Evolutionary conservation across 2,113 vertebrate genomes (phyloP), one percentile per base, ranked within the genome.

Genomic region (Ciconia maguari): DNA sequence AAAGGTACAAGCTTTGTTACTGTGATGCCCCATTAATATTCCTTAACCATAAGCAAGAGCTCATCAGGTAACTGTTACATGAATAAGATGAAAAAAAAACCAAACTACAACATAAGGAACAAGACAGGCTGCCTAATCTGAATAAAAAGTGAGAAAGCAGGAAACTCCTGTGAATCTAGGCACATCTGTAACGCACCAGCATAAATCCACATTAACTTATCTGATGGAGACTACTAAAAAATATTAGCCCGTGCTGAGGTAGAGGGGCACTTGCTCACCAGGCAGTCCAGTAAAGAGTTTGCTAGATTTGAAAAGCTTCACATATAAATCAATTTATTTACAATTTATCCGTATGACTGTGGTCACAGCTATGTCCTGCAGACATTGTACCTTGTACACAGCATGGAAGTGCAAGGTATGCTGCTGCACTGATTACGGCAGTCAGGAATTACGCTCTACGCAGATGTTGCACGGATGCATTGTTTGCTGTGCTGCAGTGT

Each of bases 401-500:
- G 42, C 38, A 21, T 0, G 3, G 6, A 16, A 52, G 34, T 2
- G 6, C 17, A 57, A 0, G 0, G 10, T 3, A 14, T 2, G 14
- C 22, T 42, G 49, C 83, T 42, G 58, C 58, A 54, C 3, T 11
- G 34, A 22, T 10, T 11, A 11, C 0, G 5, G 49, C 32, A 44
- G 15, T 8, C 27, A 42, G 46, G 15, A 66, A 48, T 18, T 5
- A 46, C 16, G 6, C 54, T 25, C 19, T 17, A 4, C 38, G 7
- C 30, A 5, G 8, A 46, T 11, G 25, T 2, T 25, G 27, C 18
- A 22, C 0, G 2, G 27, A 41, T 6, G 14, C 5, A 1, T 2
- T 13, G 29, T 16, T 38, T 42, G 57, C 38, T 44, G 30, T 10
- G 32, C 44, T 18, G 64, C 52, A 44, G 21, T n/a, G 1, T 2